Evolutionary conservation across 2,888 invertebrate genomes (phyloP).

Genomic region (Dastarcus helophoroides): DNA sequence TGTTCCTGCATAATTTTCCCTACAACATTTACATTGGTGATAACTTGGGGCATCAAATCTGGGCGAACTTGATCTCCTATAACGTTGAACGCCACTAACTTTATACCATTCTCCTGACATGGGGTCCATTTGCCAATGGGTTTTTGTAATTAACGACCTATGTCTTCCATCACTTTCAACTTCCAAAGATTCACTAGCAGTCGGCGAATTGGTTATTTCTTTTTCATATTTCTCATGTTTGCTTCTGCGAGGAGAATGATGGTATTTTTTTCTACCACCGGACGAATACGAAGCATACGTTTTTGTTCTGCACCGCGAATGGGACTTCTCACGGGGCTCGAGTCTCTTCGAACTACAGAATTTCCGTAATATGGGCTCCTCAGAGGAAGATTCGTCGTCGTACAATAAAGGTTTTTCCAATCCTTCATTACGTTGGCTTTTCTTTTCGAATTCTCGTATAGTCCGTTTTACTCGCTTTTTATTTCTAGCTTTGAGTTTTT

Average conservation of each 20-base stretch:
- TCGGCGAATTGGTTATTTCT: slow-evolving; percentile 2
- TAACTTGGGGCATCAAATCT: neutral
- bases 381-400: slow-evolving; percentile 18
- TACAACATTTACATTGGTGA: slow-evolving; percentile 1
- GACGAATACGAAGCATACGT: neutral
- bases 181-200: slow-evolving; percentile 6
- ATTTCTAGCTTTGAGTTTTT: slow-evolving; percentile 31
- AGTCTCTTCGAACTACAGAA: neutral
- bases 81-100: slow-evolving; percentile 12
- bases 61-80: neutral
- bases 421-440: slow-evolving; percentile 30
- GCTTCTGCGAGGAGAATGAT: neutral
- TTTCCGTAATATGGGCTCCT: slow-evolving; percentile 19
- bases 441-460: slow-evolving; percentile 31
- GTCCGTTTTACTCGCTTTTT: slow-evolving; percentile 30
- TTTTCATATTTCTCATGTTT: neutral
- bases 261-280: slow-evolving; percentile 1
- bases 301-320: neutral
- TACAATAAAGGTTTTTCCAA: slow-evolving; percentile 28
- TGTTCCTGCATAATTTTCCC: too few relatives aligned
- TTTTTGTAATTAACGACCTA: too few relatives aligned
- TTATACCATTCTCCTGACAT: slow-evolving; percentile 27
- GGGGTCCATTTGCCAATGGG: slow-evolving; percentile 24
- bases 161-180: too few relatives aligned
- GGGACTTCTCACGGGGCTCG: neutral